Conservation (phyloP, 2,888 invertebrate species). For the Augiades crinisus region DNA sequence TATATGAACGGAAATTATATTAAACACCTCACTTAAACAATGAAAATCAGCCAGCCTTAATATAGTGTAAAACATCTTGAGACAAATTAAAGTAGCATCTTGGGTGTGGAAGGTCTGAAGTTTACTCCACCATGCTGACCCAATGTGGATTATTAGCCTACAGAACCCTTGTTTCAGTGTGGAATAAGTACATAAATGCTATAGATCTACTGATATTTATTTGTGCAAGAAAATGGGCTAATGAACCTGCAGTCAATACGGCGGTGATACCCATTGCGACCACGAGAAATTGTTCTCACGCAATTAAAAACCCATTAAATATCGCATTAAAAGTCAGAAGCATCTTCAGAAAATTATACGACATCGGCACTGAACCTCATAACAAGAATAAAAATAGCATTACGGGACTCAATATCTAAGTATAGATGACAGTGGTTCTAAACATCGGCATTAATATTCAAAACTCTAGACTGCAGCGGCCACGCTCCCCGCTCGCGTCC, state of each 20-base stretch:
- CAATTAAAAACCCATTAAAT: slow-evolving; percentile 10
- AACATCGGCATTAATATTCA: slow-evolving; percentile 17
- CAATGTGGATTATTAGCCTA: no score
- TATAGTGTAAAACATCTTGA: no score
- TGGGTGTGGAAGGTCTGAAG: no score
- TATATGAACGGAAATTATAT: background rate
- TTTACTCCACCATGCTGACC: no score
- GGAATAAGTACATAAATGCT: no score
- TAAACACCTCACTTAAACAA: no score
- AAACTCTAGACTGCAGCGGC: slow-evolving; percentile 13
- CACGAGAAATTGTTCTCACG: slow-evolving; percentile 2
- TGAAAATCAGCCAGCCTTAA: no score
- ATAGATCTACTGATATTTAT: no score
- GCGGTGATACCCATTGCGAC: background rate
- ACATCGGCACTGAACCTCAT: no score
- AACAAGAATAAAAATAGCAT: slow-evolving; percentile 6
- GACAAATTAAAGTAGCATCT: no score
- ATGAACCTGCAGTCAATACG: background rate
- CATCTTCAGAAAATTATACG: background rate
- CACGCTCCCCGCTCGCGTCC: slow-evolving; percentile 1
- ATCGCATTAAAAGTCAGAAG: background rate
- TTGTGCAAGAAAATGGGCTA: background rate
- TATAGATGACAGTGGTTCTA: slow-evolving; percentile 13
- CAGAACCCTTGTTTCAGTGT: no score
- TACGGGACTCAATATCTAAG: slow-evolving; percentile 5